A percentile compares a stretch with the other conserved stretches of the same genome.
phyloP scores from a whole-genome alignment of 2,797 vertebrate species.

The Acanthornis magna region DNA sequence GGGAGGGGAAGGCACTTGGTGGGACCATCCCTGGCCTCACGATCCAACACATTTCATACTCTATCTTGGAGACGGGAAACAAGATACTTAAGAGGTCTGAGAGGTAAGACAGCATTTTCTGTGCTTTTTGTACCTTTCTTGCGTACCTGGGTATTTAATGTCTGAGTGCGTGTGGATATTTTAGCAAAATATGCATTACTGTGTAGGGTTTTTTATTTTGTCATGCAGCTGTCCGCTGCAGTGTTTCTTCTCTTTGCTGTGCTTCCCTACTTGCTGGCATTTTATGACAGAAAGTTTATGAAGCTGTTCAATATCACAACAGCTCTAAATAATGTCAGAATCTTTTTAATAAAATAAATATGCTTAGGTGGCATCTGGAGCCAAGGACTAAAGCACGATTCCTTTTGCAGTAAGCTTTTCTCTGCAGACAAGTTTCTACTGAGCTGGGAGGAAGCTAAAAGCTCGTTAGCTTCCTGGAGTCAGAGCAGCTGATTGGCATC shows the following conservation, averaged over 20 bases:
- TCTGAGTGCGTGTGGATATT: background rate
- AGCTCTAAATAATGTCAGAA: background rate
- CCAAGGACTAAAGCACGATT: background rate
- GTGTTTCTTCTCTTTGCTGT: background rate
- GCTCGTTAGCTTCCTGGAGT: conserved; percentile 8
- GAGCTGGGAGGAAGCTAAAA: conserved; percentile 33
- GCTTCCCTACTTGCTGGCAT: background rate
- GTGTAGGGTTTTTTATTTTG: background rate
- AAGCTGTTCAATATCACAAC: background rate
- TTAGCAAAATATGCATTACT: background rate
- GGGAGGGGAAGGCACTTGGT: background rate
- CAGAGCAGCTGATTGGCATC: conserved; percentile 36
- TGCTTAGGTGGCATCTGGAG: background rate
- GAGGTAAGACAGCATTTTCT: background rate
- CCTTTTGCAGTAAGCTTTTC: background rate
- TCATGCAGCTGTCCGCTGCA: background rate
- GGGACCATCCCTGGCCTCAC: background rate
- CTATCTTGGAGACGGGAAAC: background rate
- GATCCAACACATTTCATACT: background rate
- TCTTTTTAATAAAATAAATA: conserved; percentile 1
- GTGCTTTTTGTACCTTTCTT: background rate
- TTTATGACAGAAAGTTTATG: background rate
- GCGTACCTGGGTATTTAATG: background rate
- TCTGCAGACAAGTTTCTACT: background rate
- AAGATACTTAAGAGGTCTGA: background rate